Evolutionary conservation across 2,888 invertebrate species (phyloP).

Genomic region (Limnephilus lunatus): DNA sequence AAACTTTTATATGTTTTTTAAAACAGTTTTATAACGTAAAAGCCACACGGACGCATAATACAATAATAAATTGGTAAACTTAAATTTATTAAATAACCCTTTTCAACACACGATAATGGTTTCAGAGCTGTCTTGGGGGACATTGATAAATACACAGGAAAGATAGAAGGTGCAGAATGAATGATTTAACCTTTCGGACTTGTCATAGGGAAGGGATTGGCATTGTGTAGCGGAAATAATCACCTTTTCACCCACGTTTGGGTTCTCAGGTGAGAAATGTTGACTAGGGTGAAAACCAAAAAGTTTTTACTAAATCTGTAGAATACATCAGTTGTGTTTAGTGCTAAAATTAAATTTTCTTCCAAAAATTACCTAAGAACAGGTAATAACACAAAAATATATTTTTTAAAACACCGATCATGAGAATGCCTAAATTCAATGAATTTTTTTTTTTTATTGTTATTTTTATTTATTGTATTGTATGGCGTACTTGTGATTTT

Average conservation of each 20-base stretch:
- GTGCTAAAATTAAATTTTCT: neutral
- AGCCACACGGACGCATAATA: neutral
- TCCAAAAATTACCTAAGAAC: no score
- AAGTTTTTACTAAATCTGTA: neutral
- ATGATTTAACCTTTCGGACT: neutral
- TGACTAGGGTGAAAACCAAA: neutral
- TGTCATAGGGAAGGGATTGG: neutral
- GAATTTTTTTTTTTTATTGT: no score
- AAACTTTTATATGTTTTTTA: no score
- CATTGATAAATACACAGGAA: neutral
- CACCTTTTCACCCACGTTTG: neutral
- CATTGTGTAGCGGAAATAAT: neutral
- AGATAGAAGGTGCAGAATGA: neutral
- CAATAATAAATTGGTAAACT: neutral
- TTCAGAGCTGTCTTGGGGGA: neutral
- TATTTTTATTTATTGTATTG: no score
- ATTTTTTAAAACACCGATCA: no score
- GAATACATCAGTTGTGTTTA: no score
- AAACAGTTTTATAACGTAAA: neutral
- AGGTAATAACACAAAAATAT: no score
- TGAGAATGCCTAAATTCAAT: no score
- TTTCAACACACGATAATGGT: neutral
- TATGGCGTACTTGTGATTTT: no score
- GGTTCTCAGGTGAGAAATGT: neutral
- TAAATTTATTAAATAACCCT: constrained; percentile 2